Conservation (phyloP, 23 tunicate species). For the Halocynthia roretzi region DNA sequence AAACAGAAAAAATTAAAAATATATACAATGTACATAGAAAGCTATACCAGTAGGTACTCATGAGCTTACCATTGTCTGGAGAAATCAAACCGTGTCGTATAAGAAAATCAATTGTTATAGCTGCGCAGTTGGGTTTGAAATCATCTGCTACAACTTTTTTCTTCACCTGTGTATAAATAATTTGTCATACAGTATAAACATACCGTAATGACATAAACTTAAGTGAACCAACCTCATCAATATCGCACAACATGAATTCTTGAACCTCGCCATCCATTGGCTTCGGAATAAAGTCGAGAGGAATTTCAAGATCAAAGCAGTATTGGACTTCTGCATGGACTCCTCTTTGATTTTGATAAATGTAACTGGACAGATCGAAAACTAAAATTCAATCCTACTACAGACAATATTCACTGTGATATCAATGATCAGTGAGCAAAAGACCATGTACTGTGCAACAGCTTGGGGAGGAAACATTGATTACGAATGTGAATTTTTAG, state of each 20-base stretch:
- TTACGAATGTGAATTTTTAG: too few species aligned
- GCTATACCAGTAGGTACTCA: too few species aligned
- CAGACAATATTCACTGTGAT: too few species aligned
- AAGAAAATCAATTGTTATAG: constrained; percentile 78
- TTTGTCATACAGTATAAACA: background rate
- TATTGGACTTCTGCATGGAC: constrained; percentile 77
- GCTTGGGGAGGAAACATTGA: too few species aligned
- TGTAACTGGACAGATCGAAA: constrained; percentile 29
- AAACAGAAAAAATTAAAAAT: too few species aligned
- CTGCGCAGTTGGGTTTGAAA: constrained; percentile 96
- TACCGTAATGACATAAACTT: background rate
- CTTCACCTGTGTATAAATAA: constrained; percentile 27
- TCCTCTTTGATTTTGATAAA: constrained; percentile 58
- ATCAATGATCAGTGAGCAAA: too few species aligned
- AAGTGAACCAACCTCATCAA: constrained; percentile 47
- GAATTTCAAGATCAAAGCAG: constrained; percentile 92
- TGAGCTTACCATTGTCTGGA: constrained; percentile 61
- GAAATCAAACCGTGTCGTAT: constrained; percentile 69
- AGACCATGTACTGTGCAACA: too few species aligned
- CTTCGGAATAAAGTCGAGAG: constrained; percentile 63
- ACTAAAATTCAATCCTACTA: too few species aligned
- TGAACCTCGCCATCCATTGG: constrained; percentile 87
- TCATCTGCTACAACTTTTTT: constrained; percentile 42
- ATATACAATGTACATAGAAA: too few species aligned
- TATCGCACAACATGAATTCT: constrained; percentile 48